Conservation (phyloP, 37 sponge, comb jelly and placozoan species). For the Chondrilla cf. caribensis region DNA sequence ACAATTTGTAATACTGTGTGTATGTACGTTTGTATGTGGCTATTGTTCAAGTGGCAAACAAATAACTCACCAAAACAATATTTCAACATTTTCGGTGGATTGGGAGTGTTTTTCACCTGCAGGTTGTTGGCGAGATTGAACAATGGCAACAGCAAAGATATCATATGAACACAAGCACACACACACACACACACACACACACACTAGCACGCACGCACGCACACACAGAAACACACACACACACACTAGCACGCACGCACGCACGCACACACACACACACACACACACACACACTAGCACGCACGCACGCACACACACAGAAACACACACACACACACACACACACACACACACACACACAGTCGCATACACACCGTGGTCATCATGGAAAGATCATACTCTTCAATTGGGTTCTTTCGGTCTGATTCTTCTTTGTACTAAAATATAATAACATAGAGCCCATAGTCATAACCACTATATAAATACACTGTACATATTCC, state of each 20-base stretch:
- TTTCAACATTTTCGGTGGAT: constrained; percentile 24
- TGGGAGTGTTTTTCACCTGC: constrained; percentile 1
- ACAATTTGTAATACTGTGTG: too few relatives aligned
- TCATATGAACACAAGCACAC: not conserved
- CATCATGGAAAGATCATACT: not conserved
- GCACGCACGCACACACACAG: not conserved
- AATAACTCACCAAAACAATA: constrained; percentile 18
- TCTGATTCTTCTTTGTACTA: not conserved
- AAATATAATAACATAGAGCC: not conserved
- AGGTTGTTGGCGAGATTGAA: not conserved
- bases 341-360: constrained; percentile 2
- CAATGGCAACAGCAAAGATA: not conserved
- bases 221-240: not conserved
- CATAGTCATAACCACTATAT: too few relatives aligned
- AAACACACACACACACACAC: constrained; percentile 4
- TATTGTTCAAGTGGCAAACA: not conserved
- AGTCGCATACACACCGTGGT: constrained; percentile 2
- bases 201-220: not conserved
- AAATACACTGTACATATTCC: not conserved
- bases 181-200: not conserved
- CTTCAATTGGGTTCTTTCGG: not conserved
- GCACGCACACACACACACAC: not conserved
- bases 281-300: constrained; percentile 5
- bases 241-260: not conserved
- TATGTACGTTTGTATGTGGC: too few relatives aligned